These are phyloP conservation scores for Musca domestica DNA, from an alignment of 1,140 invertebrate species.

Conservation along the genomic window DNA sequence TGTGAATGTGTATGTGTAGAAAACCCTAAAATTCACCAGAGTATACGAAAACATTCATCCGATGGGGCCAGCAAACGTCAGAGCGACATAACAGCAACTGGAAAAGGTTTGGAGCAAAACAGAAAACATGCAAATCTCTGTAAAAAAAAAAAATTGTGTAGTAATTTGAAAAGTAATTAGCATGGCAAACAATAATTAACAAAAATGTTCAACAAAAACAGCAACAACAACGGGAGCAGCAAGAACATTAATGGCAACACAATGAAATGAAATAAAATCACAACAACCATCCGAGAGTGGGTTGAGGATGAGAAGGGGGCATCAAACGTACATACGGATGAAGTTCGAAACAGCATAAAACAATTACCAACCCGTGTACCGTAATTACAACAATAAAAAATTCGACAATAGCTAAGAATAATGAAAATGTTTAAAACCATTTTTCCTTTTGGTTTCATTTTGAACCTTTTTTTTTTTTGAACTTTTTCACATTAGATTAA, in stretches of 20 bases:
- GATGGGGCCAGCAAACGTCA: no score
- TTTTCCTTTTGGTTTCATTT: no score
- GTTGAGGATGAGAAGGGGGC: neutral
- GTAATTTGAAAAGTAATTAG: constrained; percentile 23
- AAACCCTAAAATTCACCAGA: no score
- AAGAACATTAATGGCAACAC: neutral
- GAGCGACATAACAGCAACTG: neutral
- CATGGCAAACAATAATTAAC: constrained; percentile 25
- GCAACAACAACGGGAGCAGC: neutral
- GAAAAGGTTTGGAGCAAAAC: neutral
- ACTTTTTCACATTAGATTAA: no score
- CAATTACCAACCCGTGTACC: constrained; percentile 9
- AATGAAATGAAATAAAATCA: neutral
- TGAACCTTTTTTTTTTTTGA: no score
- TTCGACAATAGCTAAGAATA: no score
- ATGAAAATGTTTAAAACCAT: no score
- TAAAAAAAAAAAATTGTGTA: constrained; percentile 14
- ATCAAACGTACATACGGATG: neutral
- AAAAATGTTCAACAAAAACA: constrained; percentile 20
- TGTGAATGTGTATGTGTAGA: no score
- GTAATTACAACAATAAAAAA: no score
- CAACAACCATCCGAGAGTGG: neutral
- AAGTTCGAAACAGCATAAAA: neutral
- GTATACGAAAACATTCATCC: neutral
- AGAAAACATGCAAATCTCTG: constrained; percentile 1